Evolutionary conservation across 2,797 vertebrate genomes (phyloP).

Genomic region (Staurois parvus): DNA sequence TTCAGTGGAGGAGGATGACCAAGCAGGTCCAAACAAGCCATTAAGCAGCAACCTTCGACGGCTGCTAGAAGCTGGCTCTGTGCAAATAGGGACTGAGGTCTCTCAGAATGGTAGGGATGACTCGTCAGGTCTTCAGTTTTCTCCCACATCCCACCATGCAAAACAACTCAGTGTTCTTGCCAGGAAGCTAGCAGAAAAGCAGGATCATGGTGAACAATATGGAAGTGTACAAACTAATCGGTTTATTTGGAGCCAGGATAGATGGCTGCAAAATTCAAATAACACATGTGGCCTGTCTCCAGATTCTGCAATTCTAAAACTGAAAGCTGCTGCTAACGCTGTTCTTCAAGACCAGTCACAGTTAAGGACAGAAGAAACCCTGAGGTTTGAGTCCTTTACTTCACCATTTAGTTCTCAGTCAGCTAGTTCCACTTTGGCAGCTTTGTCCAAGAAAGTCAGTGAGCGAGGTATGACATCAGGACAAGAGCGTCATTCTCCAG

Average conservation of each 20-base stretch:
- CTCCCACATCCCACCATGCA: constrained; percentile 93
- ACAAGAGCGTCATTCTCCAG: constrained; percentile 87
- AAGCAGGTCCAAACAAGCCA: constrained; percentile 88
- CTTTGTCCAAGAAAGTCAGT: constrained; percentile 99
- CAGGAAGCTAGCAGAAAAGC: constrained; percentile 94
- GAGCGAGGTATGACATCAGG: constrained; percentile 88
- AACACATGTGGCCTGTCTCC: constrained; percentile 90
- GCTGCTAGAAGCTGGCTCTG: constrained; percentile 93
- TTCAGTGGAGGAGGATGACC: constrained; percentile 88
- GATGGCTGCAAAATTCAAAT: constrained; percentile 90
- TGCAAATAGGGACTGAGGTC: constrained; percentile 86
- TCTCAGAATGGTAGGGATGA: constrained; percentile 80
- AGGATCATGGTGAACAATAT: constrained; percentile 92
- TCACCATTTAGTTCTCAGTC: constrained; percentile 98
- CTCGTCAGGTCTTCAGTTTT: constrained; percentile 86
- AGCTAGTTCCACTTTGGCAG: constrained; percentile 96
- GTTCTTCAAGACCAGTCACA: constrained; percentile 97
- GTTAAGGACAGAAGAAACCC: constrained; percentile 85
- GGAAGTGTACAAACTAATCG: constrained; percentile 81
- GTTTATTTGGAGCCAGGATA: constrained; percentile 95
- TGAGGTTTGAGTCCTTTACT: constrained; percentile 94
- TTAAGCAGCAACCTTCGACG: constrained; percentile 95
- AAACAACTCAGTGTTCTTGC: constrained; percentile 97
- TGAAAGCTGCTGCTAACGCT: constrained; percentile 96
- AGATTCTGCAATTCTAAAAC: constrained; percentile 96